These are phyloP conservation scores for Cynodonichthys magdalenae DNA, from an alignment of 2,797 vertebrate species.

Conservation along the genomic window DNA sequence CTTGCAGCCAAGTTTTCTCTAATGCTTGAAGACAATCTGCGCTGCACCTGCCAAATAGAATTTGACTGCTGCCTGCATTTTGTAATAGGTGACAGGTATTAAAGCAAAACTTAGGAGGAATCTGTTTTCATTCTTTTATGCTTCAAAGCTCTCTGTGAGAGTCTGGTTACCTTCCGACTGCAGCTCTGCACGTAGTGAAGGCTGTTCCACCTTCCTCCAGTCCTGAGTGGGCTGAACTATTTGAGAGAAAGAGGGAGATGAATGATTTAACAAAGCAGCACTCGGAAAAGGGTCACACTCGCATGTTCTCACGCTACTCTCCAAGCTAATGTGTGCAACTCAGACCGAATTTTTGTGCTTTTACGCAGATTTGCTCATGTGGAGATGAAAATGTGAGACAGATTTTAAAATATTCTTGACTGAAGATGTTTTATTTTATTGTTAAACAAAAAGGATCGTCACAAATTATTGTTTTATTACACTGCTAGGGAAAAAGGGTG, in stretches of 20 bases:
- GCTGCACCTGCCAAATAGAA: slow-evolving; percentile 20
- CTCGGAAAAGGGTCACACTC: slow-evolving; percentile 7
- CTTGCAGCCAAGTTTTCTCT: slow-evolving; percentile 2
- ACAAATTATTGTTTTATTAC: neutral
- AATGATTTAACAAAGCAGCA: slow-evolving; percentile 26
- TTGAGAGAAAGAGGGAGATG: slow-evolving; percentile 24
- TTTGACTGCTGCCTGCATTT: slow-evolving; percentile 13
- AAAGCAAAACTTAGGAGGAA: slow-evolving; percentile 41
- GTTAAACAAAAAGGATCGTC: neutral
- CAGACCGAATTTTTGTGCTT: neutral
- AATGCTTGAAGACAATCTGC: slow-evolving; percentile 3
- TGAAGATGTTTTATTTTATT: neutral
- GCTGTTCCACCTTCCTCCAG: slow-evolving; percentile 22
- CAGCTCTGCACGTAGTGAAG: slow-evolving; percentile 33
- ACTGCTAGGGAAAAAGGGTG: neutral
- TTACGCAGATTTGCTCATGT: neutral
- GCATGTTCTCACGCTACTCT: slow-evolving; percentile 8
- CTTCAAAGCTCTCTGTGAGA: slow-evolving; percentile 27
- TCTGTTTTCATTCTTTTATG: slow-evolving; percentile 36
- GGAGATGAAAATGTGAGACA: neutral
- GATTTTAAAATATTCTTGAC: neutral
- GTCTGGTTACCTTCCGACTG: slow-evolving; percentile 51
- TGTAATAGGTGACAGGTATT: slow-evolving; percentile 38
- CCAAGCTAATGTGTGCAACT: neutral
- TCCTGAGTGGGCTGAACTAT: slow-evolving; percentile 24